Conservation (phyloP, 2,797 vertebrate species). For the Glyptemys insculpta region DNA sequence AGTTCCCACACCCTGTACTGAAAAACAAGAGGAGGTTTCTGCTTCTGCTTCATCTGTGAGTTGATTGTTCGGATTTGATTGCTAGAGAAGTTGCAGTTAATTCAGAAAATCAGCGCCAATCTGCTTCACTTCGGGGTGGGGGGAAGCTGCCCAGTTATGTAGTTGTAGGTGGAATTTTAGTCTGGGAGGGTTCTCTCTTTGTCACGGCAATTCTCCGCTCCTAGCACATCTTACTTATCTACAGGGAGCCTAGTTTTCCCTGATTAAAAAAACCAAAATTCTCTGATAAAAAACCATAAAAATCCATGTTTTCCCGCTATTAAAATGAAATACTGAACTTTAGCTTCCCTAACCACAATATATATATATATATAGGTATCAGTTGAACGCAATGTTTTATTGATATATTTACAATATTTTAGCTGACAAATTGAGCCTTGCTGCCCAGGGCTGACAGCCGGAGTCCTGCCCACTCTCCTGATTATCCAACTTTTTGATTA, state of each 20-base stretch:
- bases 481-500: neutral
- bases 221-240: neutral
- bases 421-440: neutral
- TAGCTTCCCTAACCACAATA: neutral
- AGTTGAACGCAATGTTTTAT: neutral
- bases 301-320: neutral
- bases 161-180: neutral
- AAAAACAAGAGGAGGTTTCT: neutral
- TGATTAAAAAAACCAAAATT: neutral
- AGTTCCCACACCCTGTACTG: neutral
- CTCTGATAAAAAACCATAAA: neutral
- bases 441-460: neutral
- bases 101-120: neutral
- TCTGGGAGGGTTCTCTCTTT: neutral
- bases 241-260: neutral
- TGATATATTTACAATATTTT: neutral
- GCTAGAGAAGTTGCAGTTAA: neutral
- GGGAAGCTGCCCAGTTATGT: neutral
- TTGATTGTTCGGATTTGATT: neutral
- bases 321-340: neutral
- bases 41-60: neutral
- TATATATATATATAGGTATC: neutral
- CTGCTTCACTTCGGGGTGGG: neutral
- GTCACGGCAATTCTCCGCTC: neutral
- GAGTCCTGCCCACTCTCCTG: neutral